Base-by-base conservation (phyloP, 1,140 invertebrate species). In the Pseudomyrmex pallidus region DNA sequence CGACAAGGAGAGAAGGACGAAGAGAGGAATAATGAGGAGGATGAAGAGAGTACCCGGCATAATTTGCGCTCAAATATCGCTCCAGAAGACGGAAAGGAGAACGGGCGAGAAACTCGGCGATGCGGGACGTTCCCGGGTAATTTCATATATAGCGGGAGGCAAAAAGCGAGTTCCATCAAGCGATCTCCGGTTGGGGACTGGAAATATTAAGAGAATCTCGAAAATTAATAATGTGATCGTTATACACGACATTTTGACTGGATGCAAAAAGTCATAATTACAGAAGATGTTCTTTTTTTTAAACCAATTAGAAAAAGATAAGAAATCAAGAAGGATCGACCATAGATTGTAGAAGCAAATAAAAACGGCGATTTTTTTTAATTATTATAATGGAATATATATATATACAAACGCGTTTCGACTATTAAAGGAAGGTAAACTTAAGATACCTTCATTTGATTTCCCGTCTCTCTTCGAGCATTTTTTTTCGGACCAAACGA, bases 61-160 rank as follows among this genome's bases (percentile, higher is more conserved):
- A 90, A 90, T 91, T 91, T 85, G 86, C 84, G 83, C 85, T 82
- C 82, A 78, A 90, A 89, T 88, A 88, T 87, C 80, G 76, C 83
- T 84, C 15, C 35, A 52, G 56, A 78, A 73, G 72, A 59, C 50
- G 72, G 70, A 85, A 82, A 86, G 25, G 22, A 73, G 67, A n/a
- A 25, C 20, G 54, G 22, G 61, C 46, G 56, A 59, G 63, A 52
- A 46, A 74, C 22, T 57, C 64, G 83, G 25, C 52, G 70, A 50
- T 50, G 73, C 48, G 66, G 73, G 76, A 82, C 52, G 76, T 82
- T 87, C 72, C 77, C 77, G 82, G 77, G 82, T 85, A 90, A 90
- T 90, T 84, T 89, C 73, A 85, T 87, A 89, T 89, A 89, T 90
- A 90, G 63, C 83, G 59, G 44, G 25, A 54, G 54, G 73, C 74